Percentiles rank a stretch among this genome's conserved stretches.
Conservation (phyloP, 2,797 vertebrate species). For the Acanthurus lineatus region DNA sequence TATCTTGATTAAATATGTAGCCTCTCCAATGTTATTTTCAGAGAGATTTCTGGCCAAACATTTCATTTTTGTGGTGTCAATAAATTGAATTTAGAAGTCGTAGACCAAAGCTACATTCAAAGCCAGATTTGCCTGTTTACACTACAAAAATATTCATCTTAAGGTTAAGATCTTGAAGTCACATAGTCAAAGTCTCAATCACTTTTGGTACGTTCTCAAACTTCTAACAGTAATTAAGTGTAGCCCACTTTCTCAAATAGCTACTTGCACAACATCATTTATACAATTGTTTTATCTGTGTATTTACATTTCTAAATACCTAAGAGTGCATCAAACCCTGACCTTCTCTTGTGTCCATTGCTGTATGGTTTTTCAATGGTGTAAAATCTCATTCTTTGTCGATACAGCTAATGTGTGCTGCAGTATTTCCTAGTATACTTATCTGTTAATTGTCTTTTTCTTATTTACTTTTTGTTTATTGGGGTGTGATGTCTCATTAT, state of each 20-base stretch:
- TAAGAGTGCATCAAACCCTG: slow-evolving; percentile 89
- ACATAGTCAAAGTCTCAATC: slow-evolving; percentile 9
- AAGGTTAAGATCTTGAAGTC: not conserved
- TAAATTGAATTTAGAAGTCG: slow-evolving; percentile 32
- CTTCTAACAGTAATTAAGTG: slow-evolving; percentile 43
- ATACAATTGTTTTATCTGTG: slow-evolving; percentile 54
- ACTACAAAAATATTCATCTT: slow-evolving; percentile 25
- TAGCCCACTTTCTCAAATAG: slow-evolving; percentile 40
- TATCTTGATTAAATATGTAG: slow-evolving; percentile 22
- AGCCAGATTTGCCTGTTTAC: slow-evolving; percentile 46
- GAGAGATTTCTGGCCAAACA: slow-evolving; percentile 24
- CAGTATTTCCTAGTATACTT: slow-evolving; percentile 94
- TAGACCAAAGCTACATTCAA: slow-evolving; percentile 62
- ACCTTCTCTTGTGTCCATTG: slow-evolving; percentile 87
- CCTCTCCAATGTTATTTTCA: slow-evolving; percentile 5
- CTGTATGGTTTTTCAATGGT: slow-evolving; percentile 92
- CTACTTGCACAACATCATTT: slow-evolving; percentile 61
- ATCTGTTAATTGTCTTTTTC: slow-evolving; percentile 83
- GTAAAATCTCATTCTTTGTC: slow-evolving; percentile 94
- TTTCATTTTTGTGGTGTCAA: slow-evolving; percentile 37
- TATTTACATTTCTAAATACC: slow-evolving; percentile 84
- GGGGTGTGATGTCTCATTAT: slow-evolving; percentile 88
- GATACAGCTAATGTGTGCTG: slow-evolving; percentile 92
- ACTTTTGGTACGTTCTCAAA: slow-evolving; percentile 21
- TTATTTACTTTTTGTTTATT: slow-evolving; percentile 82